A percentile compares a stretch with the other conserved stretches of the same genome.
Conservation (phyloP, 2,888 invertebrate genomes). For the Ennomos erosarius region DNA sequence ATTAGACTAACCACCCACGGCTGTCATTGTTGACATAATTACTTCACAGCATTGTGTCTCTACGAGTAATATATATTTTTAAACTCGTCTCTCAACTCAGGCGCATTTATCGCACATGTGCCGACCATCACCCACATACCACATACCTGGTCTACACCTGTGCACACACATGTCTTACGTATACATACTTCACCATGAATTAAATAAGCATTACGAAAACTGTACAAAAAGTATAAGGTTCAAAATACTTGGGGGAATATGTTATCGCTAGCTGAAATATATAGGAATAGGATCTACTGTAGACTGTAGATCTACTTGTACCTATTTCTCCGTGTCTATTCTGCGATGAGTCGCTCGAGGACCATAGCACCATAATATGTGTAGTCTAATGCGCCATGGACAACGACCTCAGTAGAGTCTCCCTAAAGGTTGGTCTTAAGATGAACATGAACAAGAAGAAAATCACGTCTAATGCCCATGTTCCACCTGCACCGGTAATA, state of each 20-base stretch:
- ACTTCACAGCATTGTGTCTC: constrained; percentile 28
- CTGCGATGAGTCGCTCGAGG: constrained; percentile 1
- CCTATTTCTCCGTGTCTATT: background rate
- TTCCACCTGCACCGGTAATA: too few species aligned
- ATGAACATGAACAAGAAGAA: too few species aligned
- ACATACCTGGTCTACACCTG: constrained; percentile 54
- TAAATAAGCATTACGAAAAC: constrained; percentile 4
- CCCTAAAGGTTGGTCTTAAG: too few species aligned
- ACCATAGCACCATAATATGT: too few species aligned
- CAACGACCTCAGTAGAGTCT: too few species aligned
- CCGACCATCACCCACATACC: constrained; percentile 64
- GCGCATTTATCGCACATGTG: constrained; percentile 40
- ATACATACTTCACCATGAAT: constrained; percentile 22
- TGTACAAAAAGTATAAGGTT: constrained; percentile 14
- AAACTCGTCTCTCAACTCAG: constrained; percentile 37
- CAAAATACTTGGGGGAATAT: constrained; percentile 1
- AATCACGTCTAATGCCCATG: too few species aligned
- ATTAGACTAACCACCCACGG: constrained; percentile 27
- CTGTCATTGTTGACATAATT: constrained; percentile 30
- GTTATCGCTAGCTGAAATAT: background rate
- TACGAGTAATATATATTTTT: constrained; percentile 41
- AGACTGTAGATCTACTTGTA: constrained; percentile 1
- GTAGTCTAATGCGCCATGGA: too few species aligned
- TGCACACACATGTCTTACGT: constrained; percentile 49
- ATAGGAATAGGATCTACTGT: too few species aligned